Base-by-base conservation (phyloP, 2,888 invertebrate species). In the Idaea biselata region DNA sequence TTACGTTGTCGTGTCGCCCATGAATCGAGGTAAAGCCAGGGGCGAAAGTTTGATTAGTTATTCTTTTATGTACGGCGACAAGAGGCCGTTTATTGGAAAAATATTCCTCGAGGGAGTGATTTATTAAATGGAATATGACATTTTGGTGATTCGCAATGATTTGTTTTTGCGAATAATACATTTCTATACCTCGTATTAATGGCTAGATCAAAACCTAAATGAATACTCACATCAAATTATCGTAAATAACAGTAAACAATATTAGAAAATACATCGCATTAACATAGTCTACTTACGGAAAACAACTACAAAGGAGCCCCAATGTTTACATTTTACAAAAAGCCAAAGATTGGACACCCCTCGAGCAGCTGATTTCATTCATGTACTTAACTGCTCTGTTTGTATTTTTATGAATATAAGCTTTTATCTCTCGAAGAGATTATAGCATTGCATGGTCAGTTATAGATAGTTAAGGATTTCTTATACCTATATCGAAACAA, bases 321-420 rank as follows among this genome's bases (percentile, higher is more conserved):
- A 76, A 71, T 73, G 72, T 78, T 76, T 78, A 78, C 5, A 5
- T 25, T 25, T 25, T 84, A 76, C 79, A 78, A 80, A n/a, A 79
- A 79, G 73, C 79, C 78, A 73, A 78, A 66, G 70, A 58, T 65
- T 69, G 71, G 68, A 68, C 75, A 69, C 82, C 82, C 83, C 73
- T 72, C 65, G 73, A 84, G 81, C 88, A 89, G 88, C 88, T 88
- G 88, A 88, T 88, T 86, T 77, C 81, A 82, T 84, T 84, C 79
- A 84, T 82, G 73, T 60, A 58, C 18, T 55, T 62, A 63, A 68
- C 62, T 56, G 14, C 14, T 18, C 16, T 14, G 16, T 14, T n/a
- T 33, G 58, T 2, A 8, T 44, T 14, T 11, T 14, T 44, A 8
- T 32, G 32, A 6, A 32, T 32, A 33, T 7, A 25, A 25, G 25